A percentile compares a stretch with the other conserved stretches of the same genome.
These are phyloP conservation scores for Apantesis nais DNA, from an alignment of 2,888 invertebrate genomes.

Conservation along the genomic window DNA sequence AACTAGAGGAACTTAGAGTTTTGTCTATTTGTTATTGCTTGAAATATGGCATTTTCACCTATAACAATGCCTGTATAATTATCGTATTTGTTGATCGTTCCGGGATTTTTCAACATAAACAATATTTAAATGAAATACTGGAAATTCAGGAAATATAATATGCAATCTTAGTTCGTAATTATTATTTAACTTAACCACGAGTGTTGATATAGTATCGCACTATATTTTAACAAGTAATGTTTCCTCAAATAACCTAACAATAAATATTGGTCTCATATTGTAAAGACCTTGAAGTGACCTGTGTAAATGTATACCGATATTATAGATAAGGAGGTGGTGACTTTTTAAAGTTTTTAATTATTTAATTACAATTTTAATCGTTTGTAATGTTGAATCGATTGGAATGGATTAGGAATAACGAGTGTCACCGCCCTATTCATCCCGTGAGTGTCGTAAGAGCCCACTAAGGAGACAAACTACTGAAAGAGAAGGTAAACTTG, in stretches of 20 bases:
- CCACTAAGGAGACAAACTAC: too few relatives aligned
- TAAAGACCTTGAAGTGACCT: slow-evolving; percentile 15
- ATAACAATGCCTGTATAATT: too few relatives aligned
- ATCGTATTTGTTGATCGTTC: too few relatives aligned
- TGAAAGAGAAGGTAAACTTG: too few relatives aligned
- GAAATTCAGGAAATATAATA: neutral
- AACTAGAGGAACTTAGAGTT: neutral
- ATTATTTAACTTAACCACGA: neutral
- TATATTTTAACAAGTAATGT: slow-evolving; percentile 27
- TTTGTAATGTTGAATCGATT: too few relatives aligned
- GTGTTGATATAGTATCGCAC: neutral
- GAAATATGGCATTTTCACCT: too few relatives aligned
- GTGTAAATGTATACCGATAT: slow-evolving; percentile 1
- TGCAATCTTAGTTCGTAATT: neutral
- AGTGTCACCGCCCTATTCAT: too few relatives aligned
- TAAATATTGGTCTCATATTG: slow-evolving; percentile 38
- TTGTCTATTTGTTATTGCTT: too few relatives aligned
- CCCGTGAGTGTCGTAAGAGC: too few relatives aligned
- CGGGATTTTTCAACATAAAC: too few relatives aligned
- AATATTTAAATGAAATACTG: neutral
- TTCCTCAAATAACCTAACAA: slow-evolving; percentile 28
- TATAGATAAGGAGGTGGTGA: slow-evolving; percentile 3
- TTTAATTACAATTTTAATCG: neutral
- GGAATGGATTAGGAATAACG: too few relatives aligned
- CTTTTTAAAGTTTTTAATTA: neutral